Evolutionary conservation across 2,888 invertebrate species (phyloP).

Genomic region (Caprella mutica): DNA sequence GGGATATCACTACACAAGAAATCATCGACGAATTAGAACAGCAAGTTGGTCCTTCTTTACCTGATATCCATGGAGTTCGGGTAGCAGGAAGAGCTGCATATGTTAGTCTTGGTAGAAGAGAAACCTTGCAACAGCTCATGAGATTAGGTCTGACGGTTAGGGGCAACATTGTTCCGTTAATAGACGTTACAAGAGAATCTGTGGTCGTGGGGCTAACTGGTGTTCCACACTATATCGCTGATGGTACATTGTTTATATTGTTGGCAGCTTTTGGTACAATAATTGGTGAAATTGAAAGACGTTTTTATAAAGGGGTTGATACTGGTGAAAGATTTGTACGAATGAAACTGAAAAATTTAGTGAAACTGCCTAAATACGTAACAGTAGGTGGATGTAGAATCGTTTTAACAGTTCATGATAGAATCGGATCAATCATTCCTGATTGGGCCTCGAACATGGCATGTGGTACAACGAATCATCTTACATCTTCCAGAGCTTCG

Average conservation of each 20-base stretch:
- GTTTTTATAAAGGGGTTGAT: conserved; percentile 41
- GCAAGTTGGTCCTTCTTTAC: conserved; percentile 38
- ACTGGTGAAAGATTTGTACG: conserved; percentile 40
- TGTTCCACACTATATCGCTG: conserved; percentile 39
- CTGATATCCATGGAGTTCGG: conserved; percentile 39
- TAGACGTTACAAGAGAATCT: conserved; percentile 39
- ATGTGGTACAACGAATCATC: too few relatives aligned
- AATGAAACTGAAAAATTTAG: conserved; percentile 36
- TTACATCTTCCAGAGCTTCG: background rate
- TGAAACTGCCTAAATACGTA: conserved; percentile 36
- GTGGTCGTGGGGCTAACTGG: conserved; percentile 39
- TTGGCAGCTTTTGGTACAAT: conserved; percentile 39
- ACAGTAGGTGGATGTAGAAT: conserved; percentile 39
- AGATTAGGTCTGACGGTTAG: conserved; percentile 36
- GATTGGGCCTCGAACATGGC: too few relatives aligned
- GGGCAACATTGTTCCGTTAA: conserved; percentile 36
- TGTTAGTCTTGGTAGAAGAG: conserved; percentile 38
- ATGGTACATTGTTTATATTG: conserved; percentile 38
- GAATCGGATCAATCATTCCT: conserved; percentile 8
- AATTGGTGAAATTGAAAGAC: conserved; percentile 40
- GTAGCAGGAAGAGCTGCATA: conserved; percentile 39
- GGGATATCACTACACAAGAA: conserved; percentile 38
- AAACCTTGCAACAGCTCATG: conserved; percentile 37
- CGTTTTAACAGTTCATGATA: conserved; percentile 37
- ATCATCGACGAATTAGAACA: conserved; percentile 40